Evolutionary conservation across 2,113 vertebrate genomes (phyloP).

Genomic region (Prochilodus magdalenae): DNA sequence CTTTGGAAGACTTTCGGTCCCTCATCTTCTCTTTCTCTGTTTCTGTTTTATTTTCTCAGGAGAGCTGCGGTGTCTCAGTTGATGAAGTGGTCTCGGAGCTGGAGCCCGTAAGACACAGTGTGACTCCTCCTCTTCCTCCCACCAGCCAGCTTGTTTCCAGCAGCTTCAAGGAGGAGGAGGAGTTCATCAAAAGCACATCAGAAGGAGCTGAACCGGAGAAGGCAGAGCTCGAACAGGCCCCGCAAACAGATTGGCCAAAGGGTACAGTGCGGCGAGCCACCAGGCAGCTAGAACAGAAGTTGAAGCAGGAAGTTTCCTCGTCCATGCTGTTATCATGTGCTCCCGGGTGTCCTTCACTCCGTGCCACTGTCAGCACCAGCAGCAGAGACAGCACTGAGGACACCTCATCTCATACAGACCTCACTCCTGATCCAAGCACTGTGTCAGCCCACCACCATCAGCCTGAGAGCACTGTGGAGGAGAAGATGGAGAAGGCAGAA

Average conservation of each 20-base stretch:
- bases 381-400: constrained; percentile 44
- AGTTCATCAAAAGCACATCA: constrained; percentile 50
- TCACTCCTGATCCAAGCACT: constrained; percentile 55
- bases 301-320: constrained; percentile 75
- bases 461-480: constrained; percentile 36
- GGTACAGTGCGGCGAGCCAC: constrained; percentile 90
- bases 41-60: constrained; percentile 60
- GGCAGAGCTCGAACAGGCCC: constrained; percentile 61
- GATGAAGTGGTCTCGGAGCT: constrained; percentile 89
- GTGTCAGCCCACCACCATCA: constrained; percentile 51
- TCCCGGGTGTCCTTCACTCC: not conserved
- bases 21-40: not conserved
- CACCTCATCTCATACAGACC: constrained; percentile 43
- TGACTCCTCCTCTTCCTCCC: constrained; percentile 40
- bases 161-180: constrained; percentile 63
- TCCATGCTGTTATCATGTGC: constrained; percentile 17
- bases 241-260: constrained; percentile 65
- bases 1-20: not conserved
- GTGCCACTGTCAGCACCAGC: constrained; percentile 43
- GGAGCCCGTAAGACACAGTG: constrained; percentile 73
- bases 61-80: constrained; percentile 89
- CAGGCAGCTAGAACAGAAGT: constrained; percentile 87
- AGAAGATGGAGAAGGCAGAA: constrained; percentile 6
- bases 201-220: constrained; percentile 56
- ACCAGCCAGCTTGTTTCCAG: constrained; percentile 58